phyloP scores from a whole-genome alignment of 2,797 vertebrate genomes.

The Uromys caudimaculatus region DNA sequence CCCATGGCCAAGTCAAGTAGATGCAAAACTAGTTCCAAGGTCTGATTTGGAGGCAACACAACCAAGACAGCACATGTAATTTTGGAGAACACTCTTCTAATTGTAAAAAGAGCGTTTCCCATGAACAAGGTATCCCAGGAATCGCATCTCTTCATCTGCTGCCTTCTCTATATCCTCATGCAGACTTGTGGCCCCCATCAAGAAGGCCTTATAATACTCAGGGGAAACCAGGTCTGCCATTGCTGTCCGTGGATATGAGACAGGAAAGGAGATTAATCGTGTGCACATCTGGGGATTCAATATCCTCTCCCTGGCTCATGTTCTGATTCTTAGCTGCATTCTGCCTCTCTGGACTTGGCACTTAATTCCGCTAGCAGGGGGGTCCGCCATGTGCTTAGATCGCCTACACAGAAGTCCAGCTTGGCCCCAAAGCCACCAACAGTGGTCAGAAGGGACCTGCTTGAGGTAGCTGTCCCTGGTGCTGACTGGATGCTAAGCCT shows the following conservation, averaged over 20 bases:
- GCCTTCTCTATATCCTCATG: background rate
- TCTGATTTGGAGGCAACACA: background rate
- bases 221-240: background rate
- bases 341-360: background rate
- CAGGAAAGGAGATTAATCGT: background rate
- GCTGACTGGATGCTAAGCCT: background rate
- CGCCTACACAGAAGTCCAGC: background rate
- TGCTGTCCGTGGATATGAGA: background rate
- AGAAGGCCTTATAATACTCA: background rate
- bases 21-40: background rate
- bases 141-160: background rate
- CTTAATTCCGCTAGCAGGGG: background rate
- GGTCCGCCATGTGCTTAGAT: background rate
- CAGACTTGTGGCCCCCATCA: background rate
- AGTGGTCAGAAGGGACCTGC: fast-evolving
- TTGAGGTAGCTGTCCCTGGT: constrained; percentile 52
- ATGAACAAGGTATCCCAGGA: background rate
- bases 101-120: background rate
- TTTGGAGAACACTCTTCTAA: background rate
- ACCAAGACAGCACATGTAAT: background rate
- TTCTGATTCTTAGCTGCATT: background rate
- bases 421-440: background rate
- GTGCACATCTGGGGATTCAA: background rate
- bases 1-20: background rate
- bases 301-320: background rate